Conservation (phyloP, 2,888 invertebrate species). For the Aethes cnicana region DNA sequence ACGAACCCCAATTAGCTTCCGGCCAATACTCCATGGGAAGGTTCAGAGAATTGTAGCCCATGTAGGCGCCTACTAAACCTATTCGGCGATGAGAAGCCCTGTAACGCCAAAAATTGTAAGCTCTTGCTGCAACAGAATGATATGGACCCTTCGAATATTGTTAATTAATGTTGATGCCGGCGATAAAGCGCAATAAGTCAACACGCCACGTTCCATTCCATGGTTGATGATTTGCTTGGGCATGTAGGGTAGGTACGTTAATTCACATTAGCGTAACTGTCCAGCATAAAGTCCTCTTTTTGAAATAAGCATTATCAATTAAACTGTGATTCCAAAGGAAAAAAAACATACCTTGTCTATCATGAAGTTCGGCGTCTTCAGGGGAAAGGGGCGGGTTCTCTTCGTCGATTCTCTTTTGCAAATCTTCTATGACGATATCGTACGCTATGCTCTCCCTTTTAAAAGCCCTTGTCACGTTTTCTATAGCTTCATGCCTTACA, state of each 20-base stretch:
- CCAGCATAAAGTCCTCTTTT: no score
- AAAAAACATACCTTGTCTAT: slow-evolving; percentile 84
- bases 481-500: slow-evolving; percentile 85
- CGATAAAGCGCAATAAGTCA: background rate
- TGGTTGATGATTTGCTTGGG: background rate
- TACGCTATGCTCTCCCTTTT: slow-evolving; percentile 84
- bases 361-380: slow-evolving; percentile 85
- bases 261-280: no score
- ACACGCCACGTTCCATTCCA: no score
- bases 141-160: slow-evolving; percentile 65
- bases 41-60: slow-evolving; percentile 80
- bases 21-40: slow-evolving; percentile 83
- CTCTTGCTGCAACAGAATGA: slow-evolving; percentile 80
- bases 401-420: slow-evolving; percentile 89
- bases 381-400: slow-evolving; percentile 89
- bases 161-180: slow-evolving; percentile 28
- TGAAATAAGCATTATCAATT: no score
- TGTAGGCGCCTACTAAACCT: slow-evolving; percentile 71
- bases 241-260: no score
- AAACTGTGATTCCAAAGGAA: background rate
- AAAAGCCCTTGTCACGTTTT: slow-evolving; percentile 84
- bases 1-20: slow-evolving; percentile 85
- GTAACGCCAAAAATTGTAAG: slow-evolving; percentile 83
- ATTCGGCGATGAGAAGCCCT: slow-evolving; percentile 70
- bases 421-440: slow-evolving; percentile 88